phyloP scores from a whole-genome alignment of 1,140 invertebrate species.

The Diabrotica virgifera region DNA sequence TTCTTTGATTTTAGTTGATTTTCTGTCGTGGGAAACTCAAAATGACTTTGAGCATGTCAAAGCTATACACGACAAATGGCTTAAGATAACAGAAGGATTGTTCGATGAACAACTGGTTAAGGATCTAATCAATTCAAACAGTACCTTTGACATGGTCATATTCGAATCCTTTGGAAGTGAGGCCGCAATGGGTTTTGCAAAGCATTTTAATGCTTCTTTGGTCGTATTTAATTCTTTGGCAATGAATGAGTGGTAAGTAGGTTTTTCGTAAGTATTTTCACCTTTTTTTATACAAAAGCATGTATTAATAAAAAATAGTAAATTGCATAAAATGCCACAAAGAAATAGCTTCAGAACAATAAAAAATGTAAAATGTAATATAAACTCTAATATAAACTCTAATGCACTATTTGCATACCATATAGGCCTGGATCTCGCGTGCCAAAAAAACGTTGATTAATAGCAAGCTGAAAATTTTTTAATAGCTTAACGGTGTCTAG shows the following conservation, averaged over 20 bases:
- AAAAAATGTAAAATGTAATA: no score
- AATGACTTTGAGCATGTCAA: neutral
- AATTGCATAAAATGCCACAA: no score
- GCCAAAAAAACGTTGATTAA: no score
- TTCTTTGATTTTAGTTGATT: neutral
- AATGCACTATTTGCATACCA: no score
- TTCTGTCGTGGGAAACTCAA: neutral
- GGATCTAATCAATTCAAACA: constrained; percentile 9
- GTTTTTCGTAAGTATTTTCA: no score
- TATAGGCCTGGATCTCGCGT: no score
- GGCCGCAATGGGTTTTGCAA: constrained; percentile 10
- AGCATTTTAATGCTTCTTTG: constrained; percentile 11
- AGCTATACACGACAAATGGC: neutral
- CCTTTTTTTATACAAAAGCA: no score
- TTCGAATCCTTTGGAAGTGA: constrained; percentile 11
- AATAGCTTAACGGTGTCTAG: no score
- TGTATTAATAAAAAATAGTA: no score
- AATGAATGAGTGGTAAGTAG: constrained; percentile 4
- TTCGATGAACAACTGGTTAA: neutral
- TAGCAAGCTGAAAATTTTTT: no score
- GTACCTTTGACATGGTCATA: constrained; percentile 16
- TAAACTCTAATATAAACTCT: no score
- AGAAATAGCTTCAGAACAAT: no score
- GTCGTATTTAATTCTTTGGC: constrained; percentile 7
- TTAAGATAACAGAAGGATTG: neutral